These are phyloP conservation scores for Sitta europaea DNA, from an alignment of 2,113 vertebrate species.

Conservation along the genomic window DNA sequence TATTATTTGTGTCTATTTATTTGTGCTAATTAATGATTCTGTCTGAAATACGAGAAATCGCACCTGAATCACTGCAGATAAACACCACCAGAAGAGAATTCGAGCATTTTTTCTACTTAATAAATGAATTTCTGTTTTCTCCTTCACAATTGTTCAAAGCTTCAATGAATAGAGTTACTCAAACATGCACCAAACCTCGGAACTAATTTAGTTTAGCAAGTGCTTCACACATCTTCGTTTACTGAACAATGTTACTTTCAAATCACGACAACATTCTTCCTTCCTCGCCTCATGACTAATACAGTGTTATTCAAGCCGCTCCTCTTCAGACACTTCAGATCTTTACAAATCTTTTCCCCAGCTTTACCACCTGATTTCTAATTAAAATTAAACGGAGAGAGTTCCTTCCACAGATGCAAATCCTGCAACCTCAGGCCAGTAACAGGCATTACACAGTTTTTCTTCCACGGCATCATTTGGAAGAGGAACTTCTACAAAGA, in stretches of 20 bases:
- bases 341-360: slow-evolving; percentile 28
- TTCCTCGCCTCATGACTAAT: slow-evolving; percentile 74
- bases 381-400: slow-evolving; percentile 49
- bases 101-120: slow-evolving; percentile 43
- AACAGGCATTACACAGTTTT: not conserved
- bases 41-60: slow-evolving; percentile 49
- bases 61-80: slow-evolving; percentile 61
- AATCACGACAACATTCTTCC: slow-evolving; percentile 71
- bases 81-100: slow-evolving; percentile 69
- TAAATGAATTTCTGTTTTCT: slow-evolving; percentile 67
- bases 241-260: slow-evolving; percentile 73
- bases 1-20: not conserved
- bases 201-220: slow-evolving; percentile 73
- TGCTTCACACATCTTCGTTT: slow-evolving; percentile 72
- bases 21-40: not conserved
- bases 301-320: slow-evolving; percentile 71
- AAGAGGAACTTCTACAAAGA: not conserved
- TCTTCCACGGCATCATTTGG: not conserved
- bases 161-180: slow-evolving; percentile 70
- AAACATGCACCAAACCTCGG: slow-evolving; percentile 64
- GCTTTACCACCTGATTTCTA: slow-evolving; percentile 67
- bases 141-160: slow-evolving; percentile 70
- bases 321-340: slow-evolving; percentile 59
- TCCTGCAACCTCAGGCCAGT: not conserved
- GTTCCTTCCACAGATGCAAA: not conserved